Percentiles rank a stretch among this genome's conserved stretches.
phyloP scores from a whole-genome alignment of 92 coral and sea anemone genomes.

The Virgularia gustaviana region DNA sequence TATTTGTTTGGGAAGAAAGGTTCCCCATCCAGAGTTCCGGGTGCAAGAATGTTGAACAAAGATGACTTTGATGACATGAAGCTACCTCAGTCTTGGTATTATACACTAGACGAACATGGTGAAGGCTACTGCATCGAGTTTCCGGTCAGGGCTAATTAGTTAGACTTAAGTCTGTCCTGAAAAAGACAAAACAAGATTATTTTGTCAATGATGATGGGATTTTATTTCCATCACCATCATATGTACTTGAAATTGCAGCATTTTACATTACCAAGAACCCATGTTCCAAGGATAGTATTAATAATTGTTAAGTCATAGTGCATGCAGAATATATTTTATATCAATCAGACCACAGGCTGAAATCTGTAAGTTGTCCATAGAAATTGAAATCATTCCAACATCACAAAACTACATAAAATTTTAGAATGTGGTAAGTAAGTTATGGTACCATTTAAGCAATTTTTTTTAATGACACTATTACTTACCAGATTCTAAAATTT shows the following conservation, averaged over 20 bases:
- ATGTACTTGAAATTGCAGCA: constrained; percentile 30
- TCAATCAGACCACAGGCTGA: constrained; percentile 2
- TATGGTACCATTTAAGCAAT: background rate
- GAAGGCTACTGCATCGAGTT: constrained; percentile 34
- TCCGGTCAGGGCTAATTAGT: constrained; percentile 23
- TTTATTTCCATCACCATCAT: constrained; percentile 26
- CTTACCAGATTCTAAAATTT: too few relatives aligned
- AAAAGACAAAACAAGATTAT: constrained; percentile 19
- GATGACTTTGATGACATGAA: constrained; percentile 25
- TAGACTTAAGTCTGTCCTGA: constrained; percentile 15
- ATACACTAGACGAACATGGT: constrained; percentile 14
- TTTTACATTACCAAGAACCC: constrained; percentile 23
- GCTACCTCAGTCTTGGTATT: constrained; percentile 25
- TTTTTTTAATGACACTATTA: too few relatives aligned
- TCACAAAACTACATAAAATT: background rate
- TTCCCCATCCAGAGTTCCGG: constrained; percentile 17
- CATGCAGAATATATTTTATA: constrained; percentile 19
- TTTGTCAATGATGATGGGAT: constrained; percentile 20
- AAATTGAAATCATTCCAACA: background rate
- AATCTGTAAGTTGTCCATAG: background rate
- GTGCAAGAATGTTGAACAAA: constrained; percentile 26
- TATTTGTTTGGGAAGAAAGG: constrained; percentile 8
- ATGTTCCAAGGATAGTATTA: constrained; percentile 27
- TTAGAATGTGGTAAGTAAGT: constrained; percentile 1
- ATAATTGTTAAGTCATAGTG: too few relatives aligned